Percentiles rank a stretch among this genome's conserved stretches.
Evolutionary conservation across 2,113 vertebrate species (phyloP).

Genomic region (Petroica traversi): DNA sequence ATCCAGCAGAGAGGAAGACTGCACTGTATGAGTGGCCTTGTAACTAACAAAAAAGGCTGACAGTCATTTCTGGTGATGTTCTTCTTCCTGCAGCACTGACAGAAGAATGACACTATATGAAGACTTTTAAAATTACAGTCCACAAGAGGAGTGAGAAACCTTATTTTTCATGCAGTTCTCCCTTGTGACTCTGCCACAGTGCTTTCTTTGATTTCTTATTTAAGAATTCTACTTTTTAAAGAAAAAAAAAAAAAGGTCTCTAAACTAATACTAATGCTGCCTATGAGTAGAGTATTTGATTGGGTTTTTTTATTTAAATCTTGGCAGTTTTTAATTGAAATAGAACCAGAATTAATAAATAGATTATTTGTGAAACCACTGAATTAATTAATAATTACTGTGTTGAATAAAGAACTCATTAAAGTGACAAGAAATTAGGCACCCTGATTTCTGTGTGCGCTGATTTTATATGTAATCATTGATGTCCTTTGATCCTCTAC

Average conservation of each 20-base stretch:
- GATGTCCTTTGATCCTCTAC: conserved; percentile 66
- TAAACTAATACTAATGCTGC: conserved; percentile 71
- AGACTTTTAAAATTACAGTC: conserved; percentile 78
- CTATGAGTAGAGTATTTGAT: conserved; percentile 57
- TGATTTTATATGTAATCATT: conserved; percentile 76
- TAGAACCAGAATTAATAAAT: conserved; percentile 56
- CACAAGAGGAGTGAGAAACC: conserved; percentile 75
- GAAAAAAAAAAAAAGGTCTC: conserved; percentile 39
- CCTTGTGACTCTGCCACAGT: conserved; percentile 74
- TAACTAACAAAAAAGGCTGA: conserved; percentile 87
- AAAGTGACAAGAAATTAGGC: conserved; percentile 55
- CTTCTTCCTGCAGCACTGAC: conserved; percentile 80
- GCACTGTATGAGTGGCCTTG: conserved; percentile 83
- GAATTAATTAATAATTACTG: conserved; percentile 41
- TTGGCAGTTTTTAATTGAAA: conserved; percentile 70
- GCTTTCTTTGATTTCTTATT: conserved; percentile 75
- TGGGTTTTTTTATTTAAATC: conserved; percentile 66
- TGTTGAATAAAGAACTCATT: conserved; percentile 52
- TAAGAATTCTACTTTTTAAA: conserved; percentile 71
- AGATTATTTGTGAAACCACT: conserved; percentile 70
- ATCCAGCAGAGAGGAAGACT: conserved; percentile 83
- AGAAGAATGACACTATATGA: conserved; percentile 79
- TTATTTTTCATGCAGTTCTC: conserved; percentile 65
- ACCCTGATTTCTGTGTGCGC: conserved; percentile 74
- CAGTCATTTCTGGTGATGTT: conserved; percentile 79